These are phyloP conservation scores for Carettochelys insculpta DNA, from an alignment of 2,113 vertebrate genomes.

Conservation along the genomic window DNA sequence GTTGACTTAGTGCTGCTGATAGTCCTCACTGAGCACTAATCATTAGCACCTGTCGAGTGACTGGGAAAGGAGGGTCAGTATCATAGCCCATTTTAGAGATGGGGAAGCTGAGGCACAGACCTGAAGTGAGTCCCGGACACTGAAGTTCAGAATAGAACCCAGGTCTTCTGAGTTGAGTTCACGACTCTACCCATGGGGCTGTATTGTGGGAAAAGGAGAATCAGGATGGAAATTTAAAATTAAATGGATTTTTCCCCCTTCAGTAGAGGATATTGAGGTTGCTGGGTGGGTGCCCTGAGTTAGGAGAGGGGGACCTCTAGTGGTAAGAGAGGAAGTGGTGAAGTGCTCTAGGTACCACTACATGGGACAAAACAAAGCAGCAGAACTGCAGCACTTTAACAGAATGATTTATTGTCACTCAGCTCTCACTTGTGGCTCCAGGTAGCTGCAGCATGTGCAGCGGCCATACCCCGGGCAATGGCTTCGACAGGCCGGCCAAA, in stretches of 20 bases:
- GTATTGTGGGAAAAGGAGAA: not conserved
- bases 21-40: not conserved
- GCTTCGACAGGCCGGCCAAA: no score
- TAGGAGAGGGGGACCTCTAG: not conserved
- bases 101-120: not conserved
- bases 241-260: not conserved
- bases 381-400: no score
- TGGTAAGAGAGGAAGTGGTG: not conserved
- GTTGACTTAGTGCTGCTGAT: not conserved
- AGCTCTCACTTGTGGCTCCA: no score
- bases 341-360: no score
- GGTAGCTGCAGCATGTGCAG: no score
- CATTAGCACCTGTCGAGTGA: not conserved
- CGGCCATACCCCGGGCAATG: no score
- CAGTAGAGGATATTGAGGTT: not conserved
- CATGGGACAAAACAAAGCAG: no score
- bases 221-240: not conserved
- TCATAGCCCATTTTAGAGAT: not conserved
- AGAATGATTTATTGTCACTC: no score
- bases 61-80: not conserved
- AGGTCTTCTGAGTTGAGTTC: not conserved
- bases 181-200: not conserved
- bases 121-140: not conserved
- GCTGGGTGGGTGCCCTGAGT: no score
- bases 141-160: not conserved